Conservation (phyloP, 2,113 vertebrate species). For the Embiotoca jacksoni region DNA sequence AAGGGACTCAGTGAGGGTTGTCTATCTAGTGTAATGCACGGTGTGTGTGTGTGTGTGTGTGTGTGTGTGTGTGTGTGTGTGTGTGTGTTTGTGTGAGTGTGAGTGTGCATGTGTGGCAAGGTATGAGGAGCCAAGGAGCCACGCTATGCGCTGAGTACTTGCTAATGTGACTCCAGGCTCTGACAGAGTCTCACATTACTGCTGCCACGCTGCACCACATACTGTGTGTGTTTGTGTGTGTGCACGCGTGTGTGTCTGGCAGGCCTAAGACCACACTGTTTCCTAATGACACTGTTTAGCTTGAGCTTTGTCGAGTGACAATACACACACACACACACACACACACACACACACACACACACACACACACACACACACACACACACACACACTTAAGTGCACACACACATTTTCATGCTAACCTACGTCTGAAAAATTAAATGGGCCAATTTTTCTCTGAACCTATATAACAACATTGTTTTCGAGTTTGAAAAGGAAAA, state of each 20-base stretch:
- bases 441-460: no score
- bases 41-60: no score
- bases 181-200: slow-evolving; percentile 65
- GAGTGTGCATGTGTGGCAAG: slow-evolving; percentile 14
- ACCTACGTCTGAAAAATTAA: no score
- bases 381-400: not conserved
- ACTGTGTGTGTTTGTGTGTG: slow-evolving; percentile 47
- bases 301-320: slow-evolving; percentile 39
- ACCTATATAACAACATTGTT: not conserved
- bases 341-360: slow-evolving; percentile 9
- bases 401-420: not conserved
- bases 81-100: not conserved
- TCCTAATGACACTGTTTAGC: slow-evolving; percentile 65
- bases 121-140: slow-evolving; percentile 57
- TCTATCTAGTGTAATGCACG: slow-evolving; percentile 8
- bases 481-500: slow-evolving; percentile 22
- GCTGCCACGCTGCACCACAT: slow-evolving; percentile 49
- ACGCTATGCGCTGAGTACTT: slow-evolving; percentile 56
- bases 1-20: slow-evolving; percentile 20
- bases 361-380: slow-evolving; percentile 10
- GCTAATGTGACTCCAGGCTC: slow-evolving; percentile 66
- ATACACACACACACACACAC: slow-evolving; percentile 23
- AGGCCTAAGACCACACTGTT: slow-evolving; percentile 64
- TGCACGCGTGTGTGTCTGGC: slow-evolving; percentile 48
- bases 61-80: slow-evolving; percentile 18